Evolutionary conservation across 92 coral and sea anemone species (phyloP), one percentile per base, ranked within the genome.

Genomic region (Epizoanthus stellaris): DNA sequence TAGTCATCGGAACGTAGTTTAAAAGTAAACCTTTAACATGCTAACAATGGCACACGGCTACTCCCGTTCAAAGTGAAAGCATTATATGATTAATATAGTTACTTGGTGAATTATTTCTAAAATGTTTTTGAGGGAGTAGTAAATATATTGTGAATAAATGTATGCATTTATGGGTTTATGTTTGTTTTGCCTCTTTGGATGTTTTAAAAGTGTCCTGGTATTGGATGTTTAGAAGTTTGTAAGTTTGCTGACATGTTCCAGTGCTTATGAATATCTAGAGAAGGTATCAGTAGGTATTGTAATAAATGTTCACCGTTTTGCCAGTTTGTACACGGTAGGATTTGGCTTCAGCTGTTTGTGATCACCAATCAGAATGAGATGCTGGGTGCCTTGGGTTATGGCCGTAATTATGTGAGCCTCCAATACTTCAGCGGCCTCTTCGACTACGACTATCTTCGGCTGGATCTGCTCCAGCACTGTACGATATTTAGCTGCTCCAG

Each of bases 341-440:
- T 93, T 95, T 65, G 98, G 98, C 56, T 93, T 88, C 75, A 93
- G 87, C 72, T 95, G 98, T 80, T 95, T 89, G 86, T 95, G 98
- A 63, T 95, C 98, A 4, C 98, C 98, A 76, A 95, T 95, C 58
- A 95, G 74, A 66, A 95, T 93, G 73, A 95, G 73, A 25, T 95
- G 98, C 72, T 95, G 91, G 8, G 95, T 87, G 61, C 93, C 91
- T 71, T 87, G 88, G 1, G 97, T 88, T 71, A 95, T 57, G 19
- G 98, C 91, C 4, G 97, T 93, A 45, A 93, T 88, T 65, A 95
- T 93, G 85, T 95, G 98, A 77, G 98, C 95, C 84, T 93, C 98
- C 6, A 95, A 88, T 9, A 95, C 96, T 76, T 95, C 98, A 20
- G 98, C 98, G 38, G 98, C 96, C 82, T 95, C 98, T 65, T 95